Percentiles rank a stretch among this genome's conserved stretches.
Conservation (phyloP, 1,140 invertebrate genomes). For the Homarus americanus region DNA sequence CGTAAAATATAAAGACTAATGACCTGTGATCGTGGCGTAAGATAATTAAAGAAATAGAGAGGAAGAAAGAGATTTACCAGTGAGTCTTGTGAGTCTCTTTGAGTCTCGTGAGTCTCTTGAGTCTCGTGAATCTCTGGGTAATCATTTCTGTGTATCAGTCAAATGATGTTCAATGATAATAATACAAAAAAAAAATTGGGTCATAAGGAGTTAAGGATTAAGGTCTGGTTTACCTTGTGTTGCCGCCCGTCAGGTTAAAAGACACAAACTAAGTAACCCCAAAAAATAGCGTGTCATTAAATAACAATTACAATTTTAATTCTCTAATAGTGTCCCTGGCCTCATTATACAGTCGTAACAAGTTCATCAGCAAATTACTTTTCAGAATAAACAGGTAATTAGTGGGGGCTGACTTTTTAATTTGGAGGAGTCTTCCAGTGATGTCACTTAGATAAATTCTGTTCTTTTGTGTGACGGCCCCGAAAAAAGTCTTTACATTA, state of each 20-base stretch:
- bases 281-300: constrained; percentile 54
- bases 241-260: not conserved
- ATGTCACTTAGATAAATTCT: constrained; percentile 67
- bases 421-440: constrained; percentile 51
- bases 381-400: constrained; percentile 71
- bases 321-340: constrained; percentile 53
- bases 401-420: constrained; percentile 66
- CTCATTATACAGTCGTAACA: constrained; percentile 70
- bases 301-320: constrained; percentile 70
- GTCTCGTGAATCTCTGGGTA: not conserved
- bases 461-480: constrained; percentile 48
- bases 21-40: constrained; percentile 4
- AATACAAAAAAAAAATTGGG: not conserved
- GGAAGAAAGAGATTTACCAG: constrained; percentile 2
- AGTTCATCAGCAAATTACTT: constrained; percentile 72
- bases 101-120: too few species aligned
- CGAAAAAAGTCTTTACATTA: constrained; percentile 56
- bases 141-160: constrained; percentile 6
- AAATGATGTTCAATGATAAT: constrained; percentile 20
- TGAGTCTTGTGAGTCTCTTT: too few species aligned
- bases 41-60: constrained; percentile 28
- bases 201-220: not conserved
- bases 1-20: constrained; percentile 35
- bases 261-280: constrained; percentile 14
- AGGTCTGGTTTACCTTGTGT: not conserved